phyloP scores from a whole-genome alignment of 2,113 vertebrate species.

The Vombatus ursinus region DNA sequence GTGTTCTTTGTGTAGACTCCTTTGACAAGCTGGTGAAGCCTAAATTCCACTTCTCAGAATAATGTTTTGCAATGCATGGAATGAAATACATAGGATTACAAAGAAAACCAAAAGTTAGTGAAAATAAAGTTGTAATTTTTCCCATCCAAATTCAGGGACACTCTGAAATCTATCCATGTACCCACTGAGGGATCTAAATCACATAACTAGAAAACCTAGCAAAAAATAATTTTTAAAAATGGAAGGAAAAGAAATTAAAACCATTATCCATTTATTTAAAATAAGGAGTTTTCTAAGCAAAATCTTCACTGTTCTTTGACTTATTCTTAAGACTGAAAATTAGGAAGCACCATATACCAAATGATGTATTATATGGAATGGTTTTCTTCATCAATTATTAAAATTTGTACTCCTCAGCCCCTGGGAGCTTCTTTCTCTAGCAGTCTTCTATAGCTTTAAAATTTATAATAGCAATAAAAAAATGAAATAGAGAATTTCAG shows the following conservation, averaged over 20 bases:
- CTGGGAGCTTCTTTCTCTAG: not conserved
- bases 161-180: not conserved
- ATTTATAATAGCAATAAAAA: not conserved
- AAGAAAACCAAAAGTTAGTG: not conserved
- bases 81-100: not conserved
- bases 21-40: not conserved
- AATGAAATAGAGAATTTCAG: not conserved
- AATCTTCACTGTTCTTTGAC: not conserved
- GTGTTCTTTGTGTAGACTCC: not conserved
- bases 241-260: slow-evolving; percentile 3
- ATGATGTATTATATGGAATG: not conserved
- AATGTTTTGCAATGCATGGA: not conserved
- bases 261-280: not conserved
- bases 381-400: not conserved
- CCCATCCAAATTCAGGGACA: not conserved
- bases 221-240: not conserved
- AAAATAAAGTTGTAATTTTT: not conserved
- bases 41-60: not conserved
- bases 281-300: not conserved
- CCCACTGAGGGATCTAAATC: not conserved
- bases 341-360: not conserved
- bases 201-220: not conserved
- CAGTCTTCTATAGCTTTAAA: not conserved
- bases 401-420: not conserved
- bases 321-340: not conserved